A percentile compares a stretch with the other conserved stretches of the same genome.
Conservation (phyloP, 64 coral and sea anemone genomes). For the Actinia equina region DNA sequence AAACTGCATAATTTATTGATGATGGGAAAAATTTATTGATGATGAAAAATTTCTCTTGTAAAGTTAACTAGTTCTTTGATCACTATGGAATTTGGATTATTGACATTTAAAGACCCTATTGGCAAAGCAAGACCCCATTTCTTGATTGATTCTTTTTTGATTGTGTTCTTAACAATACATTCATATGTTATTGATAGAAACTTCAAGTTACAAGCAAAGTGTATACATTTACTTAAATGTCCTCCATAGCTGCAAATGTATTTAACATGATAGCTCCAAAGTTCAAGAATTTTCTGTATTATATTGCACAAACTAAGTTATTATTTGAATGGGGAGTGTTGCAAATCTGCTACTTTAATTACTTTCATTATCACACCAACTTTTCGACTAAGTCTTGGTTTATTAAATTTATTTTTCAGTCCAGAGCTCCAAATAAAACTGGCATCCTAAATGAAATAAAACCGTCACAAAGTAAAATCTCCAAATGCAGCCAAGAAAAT, state of each 20-base stretch:
- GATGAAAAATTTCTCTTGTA: not conserved
- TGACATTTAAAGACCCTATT: not conserved
- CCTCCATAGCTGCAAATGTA: too few relatives aligned
- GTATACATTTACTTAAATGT: too few relatives aligned
- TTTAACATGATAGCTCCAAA: too few relatives aligned
- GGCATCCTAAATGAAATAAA: conserved; percentile 51
- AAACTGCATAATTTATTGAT: not conserved
- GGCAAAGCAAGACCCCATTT: not conserved
- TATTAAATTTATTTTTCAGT: conserved; percentile 43
- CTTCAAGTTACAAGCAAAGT: not conserved
- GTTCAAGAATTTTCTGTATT: too few relatives aligned
- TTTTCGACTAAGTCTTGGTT: conserved; percentile 31
- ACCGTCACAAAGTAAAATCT: conserved; percentile 60
- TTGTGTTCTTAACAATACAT: not conserved
- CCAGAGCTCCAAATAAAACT: conserved; percentile 71
- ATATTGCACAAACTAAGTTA: not conserved
- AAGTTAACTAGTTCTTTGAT: not conserved
- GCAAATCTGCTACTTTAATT: too few relatives aligned
- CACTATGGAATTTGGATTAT: not conserved
- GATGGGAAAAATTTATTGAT: not conserved
- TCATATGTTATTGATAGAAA: not conserved
- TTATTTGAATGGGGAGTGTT: too few relatives aligned
- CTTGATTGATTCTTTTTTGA: not conserved
- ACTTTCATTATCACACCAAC: not conserved
- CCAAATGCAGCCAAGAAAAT: conserved; percentile 80